Evolutionary conservation across 2,797 vertebrate species (phyloP), one percentile per base, ranked within the genome.

Genomic region (Artibeus lituratus): DNA sequence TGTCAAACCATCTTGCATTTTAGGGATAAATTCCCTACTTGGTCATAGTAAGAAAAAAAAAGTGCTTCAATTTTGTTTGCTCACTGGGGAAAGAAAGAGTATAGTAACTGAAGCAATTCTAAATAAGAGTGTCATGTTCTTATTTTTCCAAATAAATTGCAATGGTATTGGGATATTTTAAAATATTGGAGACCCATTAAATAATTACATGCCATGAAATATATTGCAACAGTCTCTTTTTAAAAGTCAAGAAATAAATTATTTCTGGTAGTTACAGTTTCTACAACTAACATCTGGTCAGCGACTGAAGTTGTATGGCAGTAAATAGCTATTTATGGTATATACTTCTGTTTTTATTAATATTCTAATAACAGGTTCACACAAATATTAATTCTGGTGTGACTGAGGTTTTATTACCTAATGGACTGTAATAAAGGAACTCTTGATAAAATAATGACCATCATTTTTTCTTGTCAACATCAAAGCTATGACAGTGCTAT

Each of bases 341-440:
- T 65, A 32, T 51, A 18, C 37, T 80, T 86, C 53, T 87, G 22
- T 42, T 94, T 77, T 96, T 85, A 80, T 87, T 95, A 95, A 96
- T 95, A 47, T 94, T 57, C 69, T 91, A 93, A 87, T 90, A 97
- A 69, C 26, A 95, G 65, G 21, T 57, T 39, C 57, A 73, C 80
- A 89, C 21, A 90, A 51, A 87, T 49, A 65, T 76, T 67, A 83
- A 69, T 49, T 67, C 76, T 80, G 51, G 44, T 91, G 15, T 92
- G 39, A 87, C 69, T 90, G 37, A 87, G 53, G 44, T 86, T 96
- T 96, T 94, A 94, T 87, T 72, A 35, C 7, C 55, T 69, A 94
- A 76, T 44, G 15, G 4, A 51, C 47, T 87, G 22, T 47, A 70
- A 80, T 84, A 62, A 84, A 91, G 55, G 87, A 91, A 91, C 37